These are phyloP conservation scores for Drosophila borealis DNA, from an alignment of 2,888 invertebrate genomes.

Conservation along the genomic window DNA sequence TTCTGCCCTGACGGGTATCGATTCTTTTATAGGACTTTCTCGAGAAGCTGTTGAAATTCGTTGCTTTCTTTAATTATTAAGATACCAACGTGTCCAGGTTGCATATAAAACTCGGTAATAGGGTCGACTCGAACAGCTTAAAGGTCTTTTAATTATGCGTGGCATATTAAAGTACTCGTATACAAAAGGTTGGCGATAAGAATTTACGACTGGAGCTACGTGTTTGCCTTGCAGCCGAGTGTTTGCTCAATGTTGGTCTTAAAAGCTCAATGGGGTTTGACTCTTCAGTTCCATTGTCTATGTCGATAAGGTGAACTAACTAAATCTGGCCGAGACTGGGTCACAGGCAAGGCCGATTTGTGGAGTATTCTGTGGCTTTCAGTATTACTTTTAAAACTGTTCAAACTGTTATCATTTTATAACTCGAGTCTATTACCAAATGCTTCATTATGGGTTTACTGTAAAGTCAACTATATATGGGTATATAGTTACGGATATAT, in stretches of 20 bases:
- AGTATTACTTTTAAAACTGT: neutral
- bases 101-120: constrained; percentile 10
- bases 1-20: neutral
- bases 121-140: constrained; percentile 16
- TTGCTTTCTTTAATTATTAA: neutral
- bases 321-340: constrained; percentile 35
- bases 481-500: no score
- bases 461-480: neutral
- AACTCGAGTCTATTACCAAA: neutral
- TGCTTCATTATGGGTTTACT: neutral
- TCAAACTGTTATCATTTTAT: constrained; percentile 22
- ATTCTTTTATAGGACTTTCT: constrained; percentile 17
- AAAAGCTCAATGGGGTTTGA: neutral
- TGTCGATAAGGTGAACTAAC: constrained; percentile 35
- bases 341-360: constrained; percentile 28
- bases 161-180: constrained; percentile 1
- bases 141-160: constrained; percentile 3
- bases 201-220: constrained; percentile 2
- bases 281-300: constrained; percentile 17
- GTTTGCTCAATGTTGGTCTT: constrained; percentile 2
- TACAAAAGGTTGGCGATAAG: constrained; percentile 7
- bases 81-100: neutral
- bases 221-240: neutral
- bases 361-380: neutral
- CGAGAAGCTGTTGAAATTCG: neutral